These are phyloP conservation scores for Daphoenositta chrysoptera DNA, from an alignment of 2,113 vertebrate genomes.

Conservation along the genomic window DNA sequence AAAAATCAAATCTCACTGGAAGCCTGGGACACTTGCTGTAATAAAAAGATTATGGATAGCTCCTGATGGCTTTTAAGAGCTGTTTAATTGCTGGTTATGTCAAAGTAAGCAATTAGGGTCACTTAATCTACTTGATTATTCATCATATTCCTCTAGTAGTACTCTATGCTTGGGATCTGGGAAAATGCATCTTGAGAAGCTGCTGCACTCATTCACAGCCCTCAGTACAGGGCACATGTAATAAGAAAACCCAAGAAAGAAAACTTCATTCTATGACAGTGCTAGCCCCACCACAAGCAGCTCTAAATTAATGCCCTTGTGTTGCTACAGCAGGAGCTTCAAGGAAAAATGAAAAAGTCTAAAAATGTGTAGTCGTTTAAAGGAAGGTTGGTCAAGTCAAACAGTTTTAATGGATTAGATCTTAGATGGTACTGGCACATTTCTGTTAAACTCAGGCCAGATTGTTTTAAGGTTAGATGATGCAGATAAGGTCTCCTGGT, in stretches of 20 bases:
- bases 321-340: neutral
- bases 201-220: neutral
- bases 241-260: neutral
- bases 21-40: neutral
- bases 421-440: neutral
- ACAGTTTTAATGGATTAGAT: neutral
- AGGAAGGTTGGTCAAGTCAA: neutral
- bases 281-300: neutral
- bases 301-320: neutral
- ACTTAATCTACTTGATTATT: conserved; percentile 31
- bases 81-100: conserved; percentile 23
- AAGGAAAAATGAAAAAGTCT: neutral
- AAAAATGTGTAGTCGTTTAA: neutral
- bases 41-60: conserved; percentile 12
- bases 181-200: neutral
- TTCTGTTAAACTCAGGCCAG: neutral
- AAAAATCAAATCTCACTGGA: conserved; percentile 57
- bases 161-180: neutral
- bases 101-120: conserved; percentile 38
- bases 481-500: neutral
- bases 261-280: neutral
- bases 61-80: conserved; percentile 37
- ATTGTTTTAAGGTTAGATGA: neutral
- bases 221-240: neutral
- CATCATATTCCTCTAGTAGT: neutral